Conservation (phyloP, 2,113 vertebrate genomes). For the Vidua chalybeata region DNA sequence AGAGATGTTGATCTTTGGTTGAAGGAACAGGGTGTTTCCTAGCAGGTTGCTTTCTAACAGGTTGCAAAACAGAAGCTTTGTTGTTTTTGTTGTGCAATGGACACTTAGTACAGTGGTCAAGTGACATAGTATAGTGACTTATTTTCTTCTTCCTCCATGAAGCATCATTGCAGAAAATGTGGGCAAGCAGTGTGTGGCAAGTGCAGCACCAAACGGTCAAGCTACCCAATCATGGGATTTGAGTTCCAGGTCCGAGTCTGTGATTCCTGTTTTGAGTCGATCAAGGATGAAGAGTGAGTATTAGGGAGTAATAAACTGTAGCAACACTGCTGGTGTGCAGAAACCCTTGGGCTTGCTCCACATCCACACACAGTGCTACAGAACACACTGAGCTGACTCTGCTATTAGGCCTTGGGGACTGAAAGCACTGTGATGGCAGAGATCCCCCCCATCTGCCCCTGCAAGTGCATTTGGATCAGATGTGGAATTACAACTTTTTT, state of each 20-base stretch:
- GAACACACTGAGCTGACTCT: background rate
- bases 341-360: background rate
- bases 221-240: slow-evolving; percentile 94
- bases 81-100: background rate
- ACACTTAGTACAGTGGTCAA: background rate
- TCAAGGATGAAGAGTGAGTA: slow-evolving; percentile 98
- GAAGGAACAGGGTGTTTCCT: background rate
- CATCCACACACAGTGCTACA: background rate
- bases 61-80: background rate
- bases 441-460: background rate
- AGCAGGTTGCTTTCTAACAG: background rate
- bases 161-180: slow-evolving; percentile 98
- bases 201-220: slow-evolving; percentile 93
- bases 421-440: background rate
- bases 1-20: background rate
- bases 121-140: background rate
- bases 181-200: slow-evolving; percentile 94
- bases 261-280: slow-evolving; percentile 88
- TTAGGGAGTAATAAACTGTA: background rate
- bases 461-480: background rate
- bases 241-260: slow-evolving; percentile 97
- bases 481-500: background rate
- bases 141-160: background rate
- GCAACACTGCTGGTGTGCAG: background rate
- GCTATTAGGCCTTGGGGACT: background rate